Evolutionary conservation across 64 coral and sea anemone species (phyloP).

Genomic region (Montipora cactus): DNA sequence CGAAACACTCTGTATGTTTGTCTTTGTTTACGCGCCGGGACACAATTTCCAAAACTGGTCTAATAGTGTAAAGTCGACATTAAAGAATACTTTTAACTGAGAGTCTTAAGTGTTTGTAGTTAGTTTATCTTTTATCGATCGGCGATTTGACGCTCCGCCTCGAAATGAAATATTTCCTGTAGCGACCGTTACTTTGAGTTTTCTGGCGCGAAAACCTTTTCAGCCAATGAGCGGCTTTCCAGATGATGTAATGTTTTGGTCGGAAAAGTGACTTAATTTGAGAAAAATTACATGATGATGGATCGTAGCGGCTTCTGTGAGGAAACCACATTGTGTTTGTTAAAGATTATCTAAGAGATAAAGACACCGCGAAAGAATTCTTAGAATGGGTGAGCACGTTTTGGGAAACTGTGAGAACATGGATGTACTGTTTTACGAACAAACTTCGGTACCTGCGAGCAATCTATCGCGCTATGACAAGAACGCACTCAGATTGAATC

Average conservation of each 20-base stretch:
- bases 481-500: slow-evolving; percentile 76
- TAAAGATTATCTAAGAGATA: slow-evolving; percentile 66
- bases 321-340: slow-evolving; percentile 25
- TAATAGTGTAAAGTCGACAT: background rate
- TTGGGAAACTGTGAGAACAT: slow-evolving; percentile 70
- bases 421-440: slow-evolving; percentile 90
- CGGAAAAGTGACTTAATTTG: slow-evolving; percentile 90
- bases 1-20: slow-evolving; percentile 46
- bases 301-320: slow-evolving; percentile 92
- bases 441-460: slow-evolving; percentile 29
- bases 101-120: background rate
- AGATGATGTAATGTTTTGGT: slow-evolving; percentile 91
- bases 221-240: slow-evolving; percentile 73
- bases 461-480: slow-evolving; percentile 81
- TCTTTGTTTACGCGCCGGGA: slow-evolving; percentile 4
- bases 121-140: too few relatives aligned
- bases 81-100: background rate
- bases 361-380: slow-evolving; percentile 71
- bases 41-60: background rate
- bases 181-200: background rate
- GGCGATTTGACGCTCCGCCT: too few relatives aligned
- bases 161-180: background rate
- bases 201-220: slow-evolving; percentile 57
- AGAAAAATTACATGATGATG: slow-evolving; percentile 77
- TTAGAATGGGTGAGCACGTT: slow-evolving; percentile 89